Evolutionary conservation across 1,140 invertebrate genomes (phyloP).

Genomic region (Mactra quadrangularis): DNA sequence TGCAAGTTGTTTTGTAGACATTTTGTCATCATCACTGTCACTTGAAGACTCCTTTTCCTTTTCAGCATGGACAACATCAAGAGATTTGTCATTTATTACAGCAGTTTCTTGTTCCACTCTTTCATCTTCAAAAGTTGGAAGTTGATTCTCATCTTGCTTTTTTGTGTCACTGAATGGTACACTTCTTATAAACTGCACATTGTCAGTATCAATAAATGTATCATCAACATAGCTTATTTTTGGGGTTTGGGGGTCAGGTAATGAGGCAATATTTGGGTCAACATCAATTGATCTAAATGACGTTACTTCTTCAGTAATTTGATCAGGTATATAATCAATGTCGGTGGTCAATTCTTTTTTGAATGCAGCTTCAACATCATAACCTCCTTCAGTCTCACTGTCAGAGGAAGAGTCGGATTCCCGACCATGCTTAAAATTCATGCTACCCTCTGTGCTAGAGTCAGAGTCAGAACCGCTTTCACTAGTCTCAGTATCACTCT

Average conservation of each 20-base stretch:
- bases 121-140: background rate
- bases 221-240: conserved; percentile 30
- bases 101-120: background rate
- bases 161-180: background rate
- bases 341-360: conserved; percentile 9
- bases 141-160: too few relatives aligned
- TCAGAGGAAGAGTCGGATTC: background rate
- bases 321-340: background rate
- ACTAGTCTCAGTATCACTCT: conserved; percentile 6
- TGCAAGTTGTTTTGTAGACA: too few relatives aligned
- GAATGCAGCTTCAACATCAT: conserved; percentile 22
- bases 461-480: conserved; percentile 26
- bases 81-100: background rate
- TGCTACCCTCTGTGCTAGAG: conserved; percentile 29
- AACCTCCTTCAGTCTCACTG: conserved; percentile 1
- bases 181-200: conserved; percentile 23
- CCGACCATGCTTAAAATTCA: background rate
- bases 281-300: conserved; percentile 10
- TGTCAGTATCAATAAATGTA: background rate
- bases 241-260: conserved; percentile 19
- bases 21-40: conserved; percentile 22
- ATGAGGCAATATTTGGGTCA: background rate
- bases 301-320: conserved; percentile 6
- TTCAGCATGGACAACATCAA: conserved; percentile 2
- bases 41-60: background rate